Evolutionary conservation across 92 coral and sea anemone species (phyloP).

Genomic region (Porites evermanni): DNA sequence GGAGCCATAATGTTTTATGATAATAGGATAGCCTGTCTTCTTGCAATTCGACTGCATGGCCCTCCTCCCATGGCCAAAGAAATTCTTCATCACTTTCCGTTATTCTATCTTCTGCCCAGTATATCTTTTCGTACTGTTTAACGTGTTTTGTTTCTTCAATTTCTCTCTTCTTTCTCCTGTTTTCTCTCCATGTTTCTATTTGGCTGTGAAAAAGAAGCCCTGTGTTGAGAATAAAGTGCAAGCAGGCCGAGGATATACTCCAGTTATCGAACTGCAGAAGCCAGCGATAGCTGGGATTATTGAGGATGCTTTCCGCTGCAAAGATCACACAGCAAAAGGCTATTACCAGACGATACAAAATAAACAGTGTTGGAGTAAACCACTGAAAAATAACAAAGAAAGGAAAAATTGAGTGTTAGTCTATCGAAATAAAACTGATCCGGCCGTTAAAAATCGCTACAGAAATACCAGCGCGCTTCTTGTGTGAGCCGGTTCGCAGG

Average conservation of each 20-base stretch:
- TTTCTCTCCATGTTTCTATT: neutral
- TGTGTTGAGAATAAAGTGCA: slow-evolving; percentile 19
- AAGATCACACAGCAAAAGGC: slow-evolving; percentile 33
- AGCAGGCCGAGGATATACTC: slow-evolving; percentile 2
- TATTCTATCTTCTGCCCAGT: neutral
- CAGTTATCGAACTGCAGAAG: slow-evolving; percentile 30
- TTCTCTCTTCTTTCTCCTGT: neutral
- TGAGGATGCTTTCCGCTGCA: slow-evolving; percentile 22
- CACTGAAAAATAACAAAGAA: slow-evolving; percentile 29
- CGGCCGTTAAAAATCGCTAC: neutral
- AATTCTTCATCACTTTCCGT: neutral
- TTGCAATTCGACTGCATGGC: neutral
- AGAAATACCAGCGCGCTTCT: too few species aligned
- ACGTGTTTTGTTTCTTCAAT: neutral
- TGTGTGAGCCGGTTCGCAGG: too few species aligned
- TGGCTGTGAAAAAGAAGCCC: slow-evolving; percentile 15
- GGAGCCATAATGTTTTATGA: slow-evolving; percentile 24
- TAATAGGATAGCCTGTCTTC: slow-evolving; percentile 23
- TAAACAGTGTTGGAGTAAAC: slow-evolving; percentile 37
- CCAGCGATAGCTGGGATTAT: slow-evolving; percentile 16
- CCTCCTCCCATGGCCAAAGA: slow-evolving; percentile 21
- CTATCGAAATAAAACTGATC: neutral
- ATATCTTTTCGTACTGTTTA: neutral
- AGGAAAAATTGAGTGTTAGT: neutral
- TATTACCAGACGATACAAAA: slow-evolving; percentile 33